Evolutionary conservation across 1,140 invertebrate genomes (phyloP), one percentile per base, ranked within the genome.

Genomic region (Telenomus remus): DNA sequence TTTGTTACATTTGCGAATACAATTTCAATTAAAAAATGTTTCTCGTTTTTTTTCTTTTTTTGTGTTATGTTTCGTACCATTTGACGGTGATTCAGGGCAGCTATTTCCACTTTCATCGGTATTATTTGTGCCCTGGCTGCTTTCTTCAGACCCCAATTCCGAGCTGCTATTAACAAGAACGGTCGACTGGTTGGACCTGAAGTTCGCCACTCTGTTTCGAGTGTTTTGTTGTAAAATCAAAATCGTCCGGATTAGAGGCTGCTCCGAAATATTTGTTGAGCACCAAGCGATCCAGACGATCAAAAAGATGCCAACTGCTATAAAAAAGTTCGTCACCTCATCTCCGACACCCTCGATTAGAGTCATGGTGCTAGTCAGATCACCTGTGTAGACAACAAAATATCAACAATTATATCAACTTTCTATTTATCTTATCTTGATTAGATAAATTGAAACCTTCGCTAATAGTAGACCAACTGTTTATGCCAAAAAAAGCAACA

Each of bases 281-380:
- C 91, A 90, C 93, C 93, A 94, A 10, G 93, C 93, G n/a, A 93
- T 75, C 68, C 90, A 88, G 12, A 87, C 90, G n/a, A 94, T 84
- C 4, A 92, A 65, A 0, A 93, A 79, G 9, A 92, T 84, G 14
- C 92, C 78, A 59, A 94, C 82, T 27, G 91, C 81, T 15, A 91
- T 89, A 76, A 93, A 91, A 82, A 94, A 93, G 71, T 94, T 87
- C 14, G 92, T 90, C 16, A 95, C 94, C 90, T 95, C 94, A 88
- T 95, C 93, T n/a, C 94, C 94, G 19, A 95, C 88, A 34, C 94
- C 94, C 81, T 94, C 93, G 51, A 95, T 92, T 64, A 93, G 81
- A 60, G 91, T 86, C 92, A 94, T 94, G 65, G 79, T 86, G 63
- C 12, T 35, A 39, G 43, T 55, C 4, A 16, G 27, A 64, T 16